Percentiles rank a stretch among this genome's conserved stretches.
These are phyloP conservation scores for Leptoclinus maculatus DNA, from an alignment of 2,797 vertebrate species.

Conservation along the genomic window DNA sequence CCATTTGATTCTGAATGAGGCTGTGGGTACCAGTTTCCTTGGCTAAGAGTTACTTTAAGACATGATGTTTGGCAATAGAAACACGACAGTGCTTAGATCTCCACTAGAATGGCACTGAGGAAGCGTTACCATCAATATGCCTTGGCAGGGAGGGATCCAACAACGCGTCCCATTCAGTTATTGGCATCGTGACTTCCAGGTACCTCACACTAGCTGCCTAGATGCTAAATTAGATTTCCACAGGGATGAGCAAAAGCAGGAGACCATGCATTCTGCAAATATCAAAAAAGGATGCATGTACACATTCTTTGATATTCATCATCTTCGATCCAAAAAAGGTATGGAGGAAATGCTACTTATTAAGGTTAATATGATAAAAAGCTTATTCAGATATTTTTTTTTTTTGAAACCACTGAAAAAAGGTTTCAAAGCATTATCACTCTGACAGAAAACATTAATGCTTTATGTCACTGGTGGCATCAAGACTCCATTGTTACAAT, in stretches of 20 bases:
- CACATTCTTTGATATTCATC: constrained; percentile 62
- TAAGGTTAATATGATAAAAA: constrained; percentile 77
- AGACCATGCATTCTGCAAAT: constrained; percentile 64
- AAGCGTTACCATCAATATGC: constrained; percentile 69
- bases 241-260: constrained; percentile 68
- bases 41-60: constrained; percentile 76
- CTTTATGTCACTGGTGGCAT: constrained; percentile 84
- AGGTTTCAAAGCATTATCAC: constrained; percentile 75
- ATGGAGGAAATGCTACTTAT: constrained; percentile 84
- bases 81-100: constrained; percentile 60
- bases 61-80: constrained; percentile 76
- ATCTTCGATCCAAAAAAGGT: constrained; percentile 70
- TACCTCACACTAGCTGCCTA: constrained; percentile 84
- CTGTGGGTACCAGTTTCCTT: constrained; percentile 77
- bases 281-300: constrained; percentile 71
- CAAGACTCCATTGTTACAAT: constrained; percentile 81
- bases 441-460: constrained; percentile 80
- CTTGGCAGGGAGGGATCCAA: constrained; percentile 69
- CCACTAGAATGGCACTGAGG: constrained; percentile 63
- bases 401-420: constrained; percentile 60
- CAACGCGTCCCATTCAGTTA: constrained; percentile 71
- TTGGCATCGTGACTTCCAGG: constrained; percentile 81
- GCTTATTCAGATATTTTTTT: constrained; percentile 91
- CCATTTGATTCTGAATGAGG: constrained; percentile 70
- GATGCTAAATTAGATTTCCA: constrained; percentile 78